A percentile compares a stretch with the other conserved stretches of the same genome.
Conservation (phyloP, 2,888 invertebrate species). For the Heliconius cydno region DNA sequence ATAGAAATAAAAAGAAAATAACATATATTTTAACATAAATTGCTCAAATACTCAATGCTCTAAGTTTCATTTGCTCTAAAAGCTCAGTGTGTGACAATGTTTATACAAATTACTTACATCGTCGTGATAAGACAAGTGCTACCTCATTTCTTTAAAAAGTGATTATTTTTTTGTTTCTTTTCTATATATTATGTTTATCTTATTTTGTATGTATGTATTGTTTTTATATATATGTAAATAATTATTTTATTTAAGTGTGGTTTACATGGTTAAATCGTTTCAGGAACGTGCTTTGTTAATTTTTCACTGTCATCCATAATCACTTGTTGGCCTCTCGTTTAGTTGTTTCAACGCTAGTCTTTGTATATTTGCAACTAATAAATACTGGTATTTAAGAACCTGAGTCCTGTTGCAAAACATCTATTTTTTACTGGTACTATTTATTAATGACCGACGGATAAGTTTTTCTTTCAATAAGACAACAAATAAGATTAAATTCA, state of each 20-base stretch:
- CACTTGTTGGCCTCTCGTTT: constrained; percentile 9
- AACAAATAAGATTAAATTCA: background rate
- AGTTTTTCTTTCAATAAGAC: background rate
- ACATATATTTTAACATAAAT: constrained; percentile 19
- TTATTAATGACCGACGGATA: background rate
- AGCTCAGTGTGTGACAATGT: constrained; percentile 33
- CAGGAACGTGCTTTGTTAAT: background rate
- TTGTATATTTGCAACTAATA: constrained; percentile 7
- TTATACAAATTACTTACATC: constrained; percentile 34
- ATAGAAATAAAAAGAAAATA: constrained; percentile 48
- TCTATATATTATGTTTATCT: constrained; percentile 17
- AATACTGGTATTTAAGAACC: background rate
- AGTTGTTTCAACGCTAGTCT: background rate
- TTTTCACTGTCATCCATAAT: constrained; percentile 16
- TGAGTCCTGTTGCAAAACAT: background rate
- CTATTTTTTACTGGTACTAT: background rate
- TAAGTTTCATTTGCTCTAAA: constrained; percentile 28
- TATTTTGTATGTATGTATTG: background rate
- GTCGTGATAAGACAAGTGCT: constrained; percentile 32
- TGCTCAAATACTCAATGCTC: constrained; percentile 27
- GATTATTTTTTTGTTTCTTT: constrained; percentile 31
- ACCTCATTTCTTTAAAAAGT: constrained; percentile 37
- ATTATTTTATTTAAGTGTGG: background rate
- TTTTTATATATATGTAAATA: background rate
- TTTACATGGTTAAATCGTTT: background rate